These are phyloP conservation scores for Hippocampus guttulatus DNA, from an alignment of 2,113 vertebrate species.

Conservation along the genomic window DNA sequence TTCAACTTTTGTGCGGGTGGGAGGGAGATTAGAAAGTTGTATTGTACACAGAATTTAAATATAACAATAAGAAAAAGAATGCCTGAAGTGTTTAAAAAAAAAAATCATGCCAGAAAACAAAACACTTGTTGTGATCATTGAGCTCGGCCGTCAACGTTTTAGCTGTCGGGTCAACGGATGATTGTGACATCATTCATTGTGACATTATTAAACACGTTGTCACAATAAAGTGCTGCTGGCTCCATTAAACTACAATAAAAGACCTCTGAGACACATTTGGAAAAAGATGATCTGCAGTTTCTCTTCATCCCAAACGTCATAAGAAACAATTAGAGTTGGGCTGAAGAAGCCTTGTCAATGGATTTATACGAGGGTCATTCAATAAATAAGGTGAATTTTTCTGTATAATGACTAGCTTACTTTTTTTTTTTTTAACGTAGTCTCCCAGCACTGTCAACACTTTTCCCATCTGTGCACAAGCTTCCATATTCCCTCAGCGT, in stretches of 20 bases:
- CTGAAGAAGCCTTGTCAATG: no score
- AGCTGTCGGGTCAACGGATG: background rate
- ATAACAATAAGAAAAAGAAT: background rate
- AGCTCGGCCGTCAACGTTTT: background rate
- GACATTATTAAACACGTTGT: background rate
- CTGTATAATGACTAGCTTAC: no score
- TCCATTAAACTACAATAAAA: background rate
- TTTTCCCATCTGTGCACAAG: no score
- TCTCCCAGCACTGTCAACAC: no score
- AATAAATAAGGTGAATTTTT: no score
- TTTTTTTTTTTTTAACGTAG: no score
- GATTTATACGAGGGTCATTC: no score
- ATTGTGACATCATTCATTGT: background rate
- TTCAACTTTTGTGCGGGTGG: background rate
- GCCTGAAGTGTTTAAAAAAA: background rate
- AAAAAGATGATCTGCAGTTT: background rate
- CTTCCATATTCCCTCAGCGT: no score
- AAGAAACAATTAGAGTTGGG: background rate
- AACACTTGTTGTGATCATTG: background rate
- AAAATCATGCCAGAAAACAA: background rate
- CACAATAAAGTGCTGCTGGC: background rate
- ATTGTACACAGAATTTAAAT: background rate
- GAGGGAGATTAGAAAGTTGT: background rate
- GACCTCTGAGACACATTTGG: background rate
- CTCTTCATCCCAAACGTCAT: background rate